Percentiles rank a stretch among this genome's conserved stretches.
Evolutionary conservation across 23 tunicate species (phyloP).

Genomic region (Halocynthia roretzi): DNA sequence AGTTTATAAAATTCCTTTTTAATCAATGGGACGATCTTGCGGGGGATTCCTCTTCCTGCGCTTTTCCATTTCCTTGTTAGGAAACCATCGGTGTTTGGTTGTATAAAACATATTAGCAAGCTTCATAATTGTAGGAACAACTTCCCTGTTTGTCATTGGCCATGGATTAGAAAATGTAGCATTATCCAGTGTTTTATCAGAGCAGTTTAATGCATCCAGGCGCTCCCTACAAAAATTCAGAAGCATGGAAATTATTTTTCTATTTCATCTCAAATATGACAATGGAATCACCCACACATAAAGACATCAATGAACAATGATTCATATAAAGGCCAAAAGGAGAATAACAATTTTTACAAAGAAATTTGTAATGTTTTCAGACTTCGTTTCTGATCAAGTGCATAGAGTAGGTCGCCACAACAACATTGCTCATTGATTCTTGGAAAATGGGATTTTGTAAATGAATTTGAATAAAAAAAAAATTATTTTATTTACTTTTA

Average conservation of each 20-base stretch:
- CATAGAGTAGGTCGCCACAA: no score
- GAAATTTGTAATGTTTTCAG: not conserved
- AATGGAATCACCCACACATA: not conserved
- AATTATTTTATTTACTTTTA: no score
- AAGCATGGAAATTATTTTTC: not conserved
- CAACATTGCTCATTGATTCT: no score
- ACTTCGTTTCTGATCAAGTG: no score
- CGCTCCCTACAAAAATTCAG: slow-evolving; percentile 27
- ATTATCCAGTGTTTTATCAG: slow-evolving; percentile 46
- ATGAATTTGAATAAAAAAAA: no score
- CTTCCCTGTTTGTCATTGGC: slow-evolving; percentile 55
- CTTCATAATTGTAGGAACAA: slow-evolving; percentile 52
- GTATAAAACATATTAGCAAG: slow-evolving; percentile 66
- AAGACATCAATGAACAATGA: not conserved
- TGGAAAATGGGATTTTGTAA: no score
- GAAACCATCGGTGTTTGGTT: slow-evolving; percentile 62
- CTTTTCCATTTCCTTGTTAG: not conserved
- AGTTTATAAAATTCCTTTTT: no score
- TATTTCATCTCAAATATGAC: not conserved
- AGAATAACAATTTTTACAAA: not conserved
- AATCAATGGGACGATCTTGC: no score
- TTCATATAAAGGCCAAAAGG: not conserved
- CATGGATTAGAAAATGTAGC: slow-evolving; percentile 31
- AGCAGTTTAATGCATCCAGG: slow-evolving; percentile 26
- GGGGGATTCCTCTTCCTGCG: no score